Conservation (phyloP, 2,888 invertebrate species). For the Cordylochernes scorpioides region DNA sequence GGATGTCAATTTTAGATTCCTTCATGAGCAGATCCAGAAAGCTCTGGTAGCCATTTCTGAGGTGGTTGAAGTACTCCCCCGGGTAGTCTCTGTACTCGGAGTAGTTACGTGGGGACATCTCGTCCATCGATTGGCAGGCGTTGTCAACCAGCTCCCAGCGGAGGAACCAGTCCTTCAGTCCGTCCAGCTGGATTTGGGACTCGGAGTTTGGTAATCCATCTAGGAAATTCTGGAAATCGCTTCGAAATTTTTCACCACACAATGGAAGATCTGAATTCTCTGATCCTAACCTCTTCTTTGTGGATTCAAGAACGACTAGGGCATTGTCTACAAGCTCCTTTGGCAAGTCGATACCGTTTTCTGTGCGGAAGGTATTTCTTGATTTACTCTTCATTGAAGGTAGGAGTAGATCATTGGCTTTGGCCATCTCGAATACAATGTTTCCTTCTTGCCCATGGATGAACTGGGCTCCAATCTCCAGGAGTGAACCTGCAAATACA, state of each 20-base stretch:
- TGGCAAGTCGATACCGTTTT: too few relatives aligned
- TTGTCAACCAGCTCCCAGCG: conserved; percentile 35
- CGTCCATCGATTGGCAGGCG: conserved; percentile 28
- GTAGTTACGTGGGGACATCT: conserved; percentile 33
- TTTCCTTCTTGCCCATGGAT: conserved; percentile 70
- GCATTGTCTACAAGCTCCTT: too few relatives aligned
- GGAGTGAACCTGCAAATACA: too few relatives aligned
- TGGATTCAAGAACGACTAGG: too few relatives aligned
- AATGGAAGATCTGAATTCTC: too few relatives aligned
- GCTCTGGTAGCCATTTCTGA: conserved; percentile 30
- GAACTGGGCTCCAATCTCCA: conserved; percentile 60
- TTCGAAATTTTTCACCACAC: too few relatives aligned
- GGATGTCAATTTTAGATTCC: conserved; percentile 23
- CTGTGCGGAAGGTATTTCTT: too few relatives aligned
- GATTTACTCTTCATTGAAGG: too few relatives aligned
- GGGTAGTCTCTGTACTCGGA: conserved; percentile 26
- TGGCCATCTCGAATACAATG: conserved; percentile 59
- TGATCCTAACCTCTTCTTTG: too few relatives aligned
- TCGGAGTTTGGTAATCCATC: too few relatives aligned
- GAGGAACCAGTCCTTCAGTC: conserved; percentile 34
- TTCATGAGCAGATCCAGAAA: conserved; percentile 26
- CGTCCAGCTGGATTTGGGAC: too few relatives aligned
- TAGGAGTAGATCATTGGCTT: conserved; percentile 31
- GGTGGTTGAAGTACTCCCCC: conserved; percentile 31
- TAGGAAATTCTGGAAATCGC: too few relatives aligned